Evolutionary conservation across 2,797 vertebrate species (phyloP).

Genomic region (Silurus lanzhouensis): DNA sequence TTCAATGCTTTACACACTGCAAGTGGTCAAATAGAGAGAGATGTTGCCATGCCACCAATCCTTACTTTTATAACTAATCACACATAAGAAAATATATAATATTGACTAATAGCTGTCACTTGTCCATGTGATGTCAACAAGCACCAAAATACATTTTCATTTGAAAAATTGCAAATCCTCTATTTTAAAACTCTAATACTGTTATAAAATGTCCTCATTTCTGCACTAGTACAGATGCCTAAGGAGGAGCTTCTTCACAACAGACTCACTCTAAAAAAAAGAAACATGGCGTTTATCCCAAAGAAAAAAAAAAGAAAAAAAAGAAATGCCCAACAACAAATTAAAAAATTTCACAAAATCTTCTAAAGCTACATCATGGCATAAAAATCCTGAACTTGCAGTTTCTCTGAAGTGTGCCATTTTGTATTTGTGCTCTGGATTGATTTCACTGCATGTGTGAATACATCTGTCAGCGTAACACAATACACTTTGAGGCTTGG

Average conservation of each 20-base stretch:
- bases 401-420: neutral
- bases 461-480: neutral
- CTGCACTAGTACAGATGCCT: slow-evolving; percentile 16
- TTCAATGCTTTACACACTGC: neutral
- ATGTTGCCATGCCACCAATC: neutral
- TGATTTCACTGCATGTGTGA: neutral
- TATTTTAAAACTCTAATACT: neutral
- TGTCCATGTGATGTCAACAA: neutral
- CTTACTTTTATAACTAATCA: neutral
- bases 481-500: neutral
- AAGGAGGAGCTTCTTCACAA: slow-evolving; percentile 48
- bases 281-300: neutral
- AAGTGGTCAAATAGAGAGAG: neutral
- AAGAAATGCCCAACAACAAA: neutral
- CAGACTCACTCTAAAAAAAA: slow-evolving; percentile 53
- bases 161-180: neutral
- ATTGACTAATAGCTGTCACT: neutral
- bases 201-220: slow-evolving; percentile 7
- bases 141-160: neutral
- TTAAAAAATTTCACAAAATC: neutral
- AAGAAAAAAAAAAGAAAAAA: neutral
- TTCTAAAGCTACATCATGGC: too few relatives aligned
- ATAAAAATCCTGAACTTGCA: neutral
- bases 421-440: neutral
- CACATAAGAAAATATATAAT: neutral